Evolutionary conservation across 1,140 invertebrate species (phyloP), one percentile per base, ranked within the genome.

Genomic region (Drepana arcuata): DNA sequence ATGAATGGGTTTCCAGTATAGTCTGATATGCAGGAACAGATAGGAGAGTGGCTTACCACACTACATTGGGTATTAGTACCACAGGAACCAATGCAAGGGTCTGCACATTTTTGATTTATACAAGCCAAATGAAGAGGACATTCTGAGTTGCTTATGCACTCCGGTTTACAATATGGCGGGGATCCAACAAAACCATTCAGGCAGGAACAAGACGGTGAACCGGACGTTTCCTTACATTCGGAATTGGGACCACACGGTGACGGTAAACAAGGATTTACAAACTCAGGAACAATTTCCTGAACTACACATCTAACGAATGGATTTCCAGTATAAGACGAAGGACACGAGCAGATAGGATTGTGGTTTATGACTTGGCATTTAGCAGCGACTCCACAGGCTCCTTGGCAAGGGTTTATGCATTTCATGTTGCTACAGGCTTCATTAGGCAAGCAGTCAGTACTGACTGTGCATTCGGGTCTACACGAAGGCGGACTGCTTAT

Each of bases 401-500:
- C 91, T 24, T 87, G 86, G 58, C 92, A 93, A 10, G 91, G 91
- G 69, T 93, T 88, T 39, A 88, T 84, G 56, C 92, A 93, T 72
- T 90, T 91, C 44, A 86, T 86, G 63, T 90, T 90, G 41, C 89
- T 86, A 60, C 92, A 94, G 14, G 91, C 89, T 68, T 86, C 85
- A 47, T 86, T 84, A 2, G 89, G 83, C 10, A 87, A 73, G 60
- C 91, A 93, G 59, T 93, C 91, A 1, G 86, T 86, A 61, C 88
- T 89, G 1, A 88, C 59, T 11, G 88, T 75, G 66, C 89, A 91
- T 67, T 90, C 89, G 1, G 89, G 89, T 61, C 88, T 84, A 63
- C 91, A 93, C 1, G 89, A 88, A 34, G 90, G 92, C 9, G 93
- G 92, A 75, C 91, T 91, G 38, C 93, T 93, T 42, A 90, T 87